Evolutionary conservation across 2,113 vertebrate species (phyloP), one percentile per base, ranked within the genome.

Genomic region (Carettochelys insculpta): DNA sequence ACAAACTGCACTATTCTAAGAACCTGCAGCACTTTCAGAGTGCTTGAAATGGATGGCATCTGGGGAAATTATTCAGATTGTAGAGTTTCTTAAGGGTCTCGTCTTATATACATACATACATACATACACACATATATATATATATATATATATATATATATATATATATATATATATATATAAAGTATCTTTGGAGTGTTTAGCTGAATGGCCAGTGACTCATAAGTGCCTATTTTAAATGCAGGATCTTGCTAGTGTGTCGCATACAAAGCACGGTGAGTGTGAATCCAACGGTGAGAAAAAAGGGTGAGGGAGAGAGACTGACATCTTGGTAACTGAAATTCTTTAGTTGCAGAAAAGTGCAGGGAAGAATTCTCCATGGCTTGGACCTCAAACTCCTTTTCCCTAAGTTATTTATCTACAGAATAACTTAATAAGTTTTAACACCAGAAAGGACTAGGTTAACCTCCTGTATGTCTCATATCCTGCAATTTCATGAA

Each of bases 51-150:
- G 41, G 48, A 83, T n/a, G 77, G 3, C 27, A 38, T 82, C 83
- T 92, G 45, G 65, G 45, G 56, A 96, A 93, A 89, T 90, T 50
- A 95, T 92, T 96, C 93, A 85, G 61, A 86, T 92, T 93, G 43
- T 27, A 80, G 47, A 7, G 38, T 90, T 94, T 89, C 58, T 83
- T 77, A 20, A 25, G 13, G 22, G 11, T 27, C 45, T 76, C 83
- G n/a, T 77, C 43, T 92, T 88, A 81, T 38, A 48, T 58, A 68
- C 78, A 75, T 52, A 19, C n/a, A n/a, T n/a, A n/a, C n/a, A n/a
- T n/a, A n/a, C n/a, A n/a, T n/a, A n/a, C n/a, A n/a, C n/a, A n/a
- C n/a, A n/a, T n/a, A n/a, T n/a, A n/a, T n/a, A n/a, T n/a, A n/a
- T n/a, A n/a, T n/a, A n/a, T n/a, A n/a, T n/a, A n/a, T n/a, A n/a